These are phyloP conservation scores for Turdus rufiventris DNA, from an alignment of 2,113 vertebrate genomes.

Conservation along the genomic window DNA sequence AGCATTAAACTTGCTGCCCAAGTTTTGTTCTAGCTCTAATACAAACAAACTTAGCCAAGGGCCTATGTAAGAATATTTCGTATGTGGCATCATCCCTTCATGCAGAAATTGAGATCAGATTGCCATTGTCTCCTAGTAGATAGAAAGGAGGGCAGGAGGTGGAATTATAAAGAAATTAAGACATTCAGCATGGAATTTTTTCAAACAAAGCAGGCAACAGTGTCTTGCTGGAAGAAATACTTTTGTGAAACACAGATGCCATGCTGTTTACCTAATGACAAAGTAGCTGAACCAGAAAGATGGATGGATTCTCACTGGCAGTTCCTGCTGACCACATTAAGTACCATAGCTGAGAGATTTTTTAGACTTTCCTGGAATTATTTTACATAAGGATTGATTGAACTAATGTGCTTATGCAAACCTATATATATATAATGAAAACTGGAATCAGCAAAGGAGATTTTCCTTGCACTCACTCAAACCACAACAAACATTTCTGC, in stretches of 20 bases:
- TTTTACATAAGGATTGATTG: not conserved
- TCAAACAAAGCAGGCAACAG: not conserved
- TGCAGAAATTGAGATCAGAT: not conserved
- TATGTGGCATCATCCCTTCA: not conserved
- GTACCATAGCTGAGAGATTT: not conserved
- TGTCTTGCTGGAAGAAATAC: conserved; percentile 28
- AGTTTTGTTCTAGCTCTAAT: not conserved
- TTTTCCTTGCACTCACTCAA: conserved; percentile 13
- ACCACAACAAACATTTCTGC: not conserved
- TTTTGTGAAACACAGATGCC: not conserved
- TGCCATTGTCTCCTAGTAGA: not conserved
- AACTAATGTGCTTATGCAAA: conserved; percentile 44
- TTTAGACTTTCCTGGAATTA: conserved; percentile 8
- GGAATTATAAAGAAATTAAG: not conserved
- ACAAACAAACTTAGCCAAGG: not conserved
- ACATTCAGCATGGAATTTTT: not conserved
- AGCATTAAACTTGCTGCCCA: not conserved
- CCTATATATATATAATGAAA: conserved; percentile 18
- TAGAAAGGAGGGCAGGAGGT: not conserved
- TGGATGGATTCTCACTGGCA: not conserved
- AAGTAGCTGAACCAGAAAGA: conserved; percentile 55
- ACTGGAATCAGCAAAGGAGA: not conserved
- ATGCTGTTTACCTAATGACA: conserved; percentile 53
- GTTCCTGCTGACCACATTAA: conserved; percentile 25
- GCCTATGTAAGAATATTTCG: not conserved